Percentiles rank a stretch among this genome's conserved stretches.
phyloP scores from a whole-genome alignment of 2,888 invertebrate species.

The Cyclophora albipunctata region DNA sequence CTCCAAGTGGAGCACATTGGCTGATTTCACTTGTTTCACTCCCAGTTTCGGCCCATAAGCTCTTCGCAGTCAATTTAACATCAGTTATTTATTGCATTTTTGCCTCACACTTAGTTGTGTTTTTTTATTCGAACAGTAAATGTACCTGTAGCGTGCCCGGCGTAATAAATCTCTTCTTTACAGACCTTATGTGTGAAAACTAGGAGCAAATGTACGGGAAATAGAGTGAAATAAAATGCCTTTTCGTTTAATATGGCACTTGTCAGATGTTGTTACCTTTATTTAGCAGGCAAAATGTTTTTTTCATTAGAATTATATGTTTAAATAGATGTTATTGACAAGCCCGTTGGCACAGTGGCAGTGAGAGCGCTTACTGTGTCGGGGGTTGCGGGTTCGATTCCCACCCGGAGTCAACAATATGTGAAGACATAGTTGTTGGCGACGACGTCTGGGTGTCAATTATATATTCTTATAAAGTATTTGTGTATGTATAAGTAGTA shows the following conservation, averaged over 20 bases:
- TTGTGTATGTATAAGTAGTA: too few species aligned
- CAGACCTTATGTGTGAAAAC: constrained; percentile 50
- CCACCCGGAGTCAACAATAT: too few species aligned
- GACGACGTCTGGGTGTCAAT: too few species aligned
- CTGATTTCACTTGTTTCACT: constrained; percentile 45
- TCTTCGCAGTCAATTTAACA: constrained; percentile 69
- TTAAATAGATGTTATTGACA: too few species aligned
- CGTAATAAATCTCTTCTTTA: constrained; percentile 48
- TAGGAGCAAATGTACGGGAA: constrained; percentile 42
- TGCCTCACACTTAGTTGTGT: constrained; percentile 57
- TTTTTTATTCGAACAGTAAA: constrained; percentile 41
- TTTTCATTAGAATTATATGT: too few species aligned
- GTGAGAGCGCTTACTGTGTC: too few species aligned
- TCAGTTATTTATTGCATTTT: constrained; percentile 65
- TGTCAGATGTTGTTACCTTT: constrained; percentile 3
- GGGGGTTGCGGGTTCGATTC: too few species aligned
- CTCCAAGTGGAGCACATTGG: constrained; percentile 7
- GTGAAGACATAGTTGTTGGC: too few species aligned
- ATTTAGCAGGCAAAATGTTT: neutral
- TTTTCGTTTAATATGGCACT: constrained; percentile 17
- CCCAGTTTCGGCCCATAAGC: constrained; percentile 56
- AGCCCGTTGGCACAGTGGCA: too few species aligned
- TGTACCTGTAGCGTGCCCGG: constrained; percentile 39
- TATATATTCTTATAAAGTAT: too few species aligned
- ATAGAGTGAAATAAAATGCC: constrained; percentile 28